phyloP scores from a whole-genome alignment of 2,113 vertebrate genomes.

The Platichthys flesus region DNA sequence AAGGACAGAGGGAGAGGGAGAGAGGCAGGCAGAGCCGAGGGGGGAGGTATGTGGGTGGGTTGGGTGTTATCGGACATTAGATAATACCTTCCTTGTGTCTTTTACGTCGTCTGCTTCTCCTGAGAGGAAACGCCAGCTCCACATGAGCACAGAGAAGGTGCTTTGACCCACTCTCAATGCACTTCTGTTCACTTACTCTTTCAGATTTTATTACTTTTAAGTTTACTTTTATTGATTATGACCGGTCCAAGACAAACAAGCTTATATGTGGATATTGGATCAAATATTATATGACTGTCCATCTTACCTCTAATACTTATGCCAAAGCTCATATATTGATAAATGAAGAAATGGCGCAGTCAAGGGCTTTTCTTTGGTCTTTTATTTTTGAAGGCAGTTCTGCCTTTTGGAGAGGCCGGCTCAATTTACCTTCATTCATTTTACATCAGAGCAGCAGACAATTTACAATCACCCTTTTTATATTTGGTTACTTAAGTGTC shows the following conservation, averaged over 20 bases:
- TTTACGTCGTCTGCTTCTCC: slow-evolving; percentile 59
- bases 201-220: slow-evolving; percentile 44
- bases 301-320: slow-evolving; percentile 16
- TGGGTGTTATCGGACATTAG: slow-evolving; percentile 68
- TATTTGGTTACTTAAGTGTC: slow-evolving; percentile 1
- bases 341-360: slow-evolving; percentile 11
- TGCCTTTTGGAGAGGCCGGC: background rate
- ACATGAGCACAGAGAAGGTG: slow-evolving; percentile 45
- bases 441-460: background rate
- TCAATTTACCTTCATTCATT: slow-evolving; percentile 13
- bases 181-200: slow-evolving; percentile 34
- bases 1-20: slow-evolving; percentile 26
- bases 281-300: slow-evolving; percentile 11
- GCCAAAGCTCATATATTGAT: slow-evolving; percentile 17
- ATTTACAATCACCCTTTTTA: slow-evolving; percentile 14
- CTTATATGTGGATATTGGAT: slow-evolving; percentile 24
- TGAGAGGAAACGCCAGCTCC: slow-evolving; percentile 45
- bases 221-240: slow-evolving; percentile 52
- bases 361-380: background rate
- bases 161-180: slow-evolving; percentile 48
- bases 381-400: background rate
- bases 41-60: slow-evolving; percentile 22
- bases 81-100: slow-evolving; percentile 68
- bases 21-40: slow-evolving; percentile 27
- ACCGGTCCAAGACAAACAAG: slow-evolving; percentile 28